Base-by-base conservation (phyloP, 2,113 vertebrate genomes). In the Formicarius rufipectus region DNA sequence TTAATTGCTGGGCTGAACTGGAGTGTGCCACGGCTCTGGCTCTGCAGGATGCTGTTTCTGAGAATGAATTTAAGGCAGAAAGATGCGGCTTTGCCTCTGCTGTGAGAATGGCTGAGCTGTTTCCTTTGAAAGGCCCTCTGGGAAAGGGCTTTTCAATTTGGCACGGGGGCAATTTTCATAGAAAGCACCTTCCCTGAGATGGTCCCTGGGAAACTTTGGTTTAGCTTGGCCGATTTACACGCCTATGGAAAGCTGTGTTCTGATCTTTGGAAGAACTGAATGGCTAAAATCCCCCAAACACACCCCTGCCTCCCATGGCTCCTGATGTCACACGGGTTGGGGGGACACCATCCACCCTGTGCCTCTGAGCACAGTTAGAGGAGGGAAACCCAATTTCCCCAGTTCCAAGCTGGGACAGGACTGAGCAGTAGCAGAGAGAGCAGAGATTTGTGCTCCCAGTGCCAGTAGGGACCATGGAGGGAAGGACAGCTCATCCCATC, bases 91-190 rank as follows among this genome's bases (percentile, higher is more conserved):
- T 78, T 92, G 86, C 71, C 87, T 89, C 69, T 47, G 30, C 92
- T 52, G 1, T n/a, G 21, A 75, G 87, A 64, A 81, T 0, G 0
- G 71, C 84, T 84, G 78, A 90, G 79, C 75, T 90, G 63, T 58
- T 93, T 63, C 79, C 79, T 90, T 25, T 58, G 79, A 91, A 83
- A 93, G 58, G 66, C 23, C 85, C 85, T 66, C 76, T 3, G 53
- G 92, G 92, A 91, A 93, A 91, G 52, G 60, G 60, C 33, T 53
- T 81, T 84, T 76, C 71, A 72, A 15, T 91, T 87, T 92, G 94
- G 90, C 92, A 94, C 2, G 0, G 82, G 94, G 94, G 90, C 33
- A 72, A 8, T 69, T 80, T 90, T 93, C 88, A 39, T 58, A 80
- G 92, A 90, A 90, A 93, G 83, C 1, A 0, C 63, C 53, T 93